phyloP scores from a whole-genome alignment of 2,888 invertebrate species.

The Lepidocyrtinus sp. region DNA sequence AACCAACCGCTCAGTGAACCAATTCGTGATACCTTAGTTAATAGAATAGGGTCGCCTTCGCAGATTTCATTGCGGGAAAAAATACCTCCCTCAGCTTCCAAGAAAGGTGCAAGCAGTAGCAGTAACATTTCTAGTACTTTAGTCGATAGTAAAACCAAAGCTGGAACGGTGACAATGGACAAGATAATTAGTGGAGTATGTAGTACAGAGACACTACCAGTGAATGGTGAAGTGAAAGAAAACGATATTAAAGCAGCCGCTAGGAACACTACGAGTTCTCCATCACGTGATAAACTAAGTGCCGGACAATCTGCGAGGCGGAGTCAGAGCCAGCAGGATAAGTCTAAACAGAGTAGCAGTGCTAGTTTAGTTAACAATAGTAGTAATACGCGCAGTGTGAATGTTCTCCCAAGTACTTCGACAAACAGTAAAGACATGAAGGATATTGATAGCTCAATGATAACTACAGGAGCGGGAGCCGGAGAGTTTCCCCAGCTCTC shows the following conservation, averaged over 20 bases:
- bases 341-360: too few relatives aligned
- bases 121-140: conserved; percentile 23
- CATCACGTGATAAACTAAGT: conserved; percentile 62
- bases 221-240: conserved; percentile 54
- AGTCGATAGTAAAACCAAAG: conserved; percentile 51
- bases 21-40: conserved; percentile 47
- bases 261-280: too few relatives aligned
- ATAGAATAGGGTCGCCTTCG: conserved; percentile 26
- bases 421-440: conserved; percentile 26
- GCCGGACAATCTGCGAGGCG: conserved; percentile 48
- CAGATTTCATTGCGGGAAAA: conserved; percentile 4
- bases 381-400: conserved; percentile 56
- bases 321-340: conserved; percentile 39
- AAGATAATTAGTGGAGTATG: too few relatives aligned
- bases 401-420: conserved; percentile 39
- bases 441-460: conserved; percentile 21
- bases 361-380: conserved; percentile 33
- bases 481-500: conserved; percentile 60
- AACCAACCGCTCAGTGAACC: conserved; percentile 56
- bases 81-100: not conserved
- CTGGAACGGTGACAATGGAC: conserved; percentile 24
- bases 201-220: conserved; percentile 23
- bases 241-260: conserved; percentile 51
- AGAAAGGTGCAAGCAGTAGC: conserved; percentile 36
- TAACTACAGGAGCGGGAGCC: conserved; percentile 27